Conservation (phyloP, 30 jellyfish, hydroid and myxozoan species). For the Sanderia malayensis region DNA sequence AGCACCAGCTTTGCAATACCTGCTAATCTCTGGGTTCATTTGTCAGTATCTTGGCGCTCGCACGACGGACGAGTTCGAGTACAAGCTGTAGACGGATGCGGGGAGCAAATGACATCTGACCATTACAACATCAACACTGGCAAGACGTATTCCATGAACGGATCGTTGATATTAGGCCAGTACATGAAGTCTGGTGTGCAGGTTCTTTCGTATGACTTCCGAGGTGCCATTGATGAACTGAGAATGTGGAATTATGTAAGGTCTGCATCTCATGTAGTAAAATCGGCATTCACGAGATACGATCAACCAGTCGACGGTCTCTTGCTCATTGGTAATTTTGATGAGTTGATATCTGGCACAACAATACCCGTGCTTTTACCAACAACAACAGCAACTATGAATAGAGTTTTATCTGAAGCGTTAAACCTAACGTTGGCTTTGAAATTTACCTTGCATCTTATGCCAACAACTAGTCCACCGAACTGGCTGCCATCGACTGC, state of each 20-base stretch:
- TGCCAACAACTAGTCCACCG: constrained; percentile 24
- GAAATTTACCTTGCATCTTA: constrained; percentile 3
- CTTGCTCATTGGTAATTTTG: constrained; percentile 34
- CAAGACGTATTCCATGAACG: constrained; percentile 22
- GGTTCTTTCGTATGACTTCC: constrained; percentile 39
- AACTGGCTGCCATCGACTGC: constrained; percentile 56
- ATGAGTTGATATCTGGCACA: constrained; percentile 18
- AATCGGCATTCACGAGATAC: constrained; percentile 7
- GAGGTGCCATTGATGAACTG: constrained; percentile 58
- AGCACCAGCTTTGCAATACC: constrained; percentile 5
- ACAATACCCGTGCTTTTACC: constrained; percentile 18
- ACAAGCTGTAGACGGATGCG: constrained; percentile 24
- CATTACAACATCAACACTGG: constrained; percentile 33
- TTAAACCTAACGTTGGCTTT: neutral
- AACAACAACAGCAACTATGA: neutral
- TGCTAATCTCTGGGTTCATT: constrained; percentile 38
- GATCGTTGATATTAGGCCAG: constrained; percentile 61
- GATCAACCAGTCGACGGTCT: constrained; percentile 38
- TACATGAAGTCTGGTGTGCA: constrained; percentile 32
- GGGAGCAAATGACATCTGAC: neutral
- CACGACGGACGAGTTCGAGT: constrained; percentile 55
- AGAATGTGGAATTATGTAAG: constrained; percentile 57
- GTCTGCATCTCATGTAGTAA: constrained; percentile 13
- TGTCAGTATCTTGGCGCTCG: constrained; percentile 54
- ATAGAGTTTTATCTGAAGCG: neutral